Conservation (phyloP, 2,113 vertebrate genomes). For the Paradoxurus hermaphroditus region DNA sequence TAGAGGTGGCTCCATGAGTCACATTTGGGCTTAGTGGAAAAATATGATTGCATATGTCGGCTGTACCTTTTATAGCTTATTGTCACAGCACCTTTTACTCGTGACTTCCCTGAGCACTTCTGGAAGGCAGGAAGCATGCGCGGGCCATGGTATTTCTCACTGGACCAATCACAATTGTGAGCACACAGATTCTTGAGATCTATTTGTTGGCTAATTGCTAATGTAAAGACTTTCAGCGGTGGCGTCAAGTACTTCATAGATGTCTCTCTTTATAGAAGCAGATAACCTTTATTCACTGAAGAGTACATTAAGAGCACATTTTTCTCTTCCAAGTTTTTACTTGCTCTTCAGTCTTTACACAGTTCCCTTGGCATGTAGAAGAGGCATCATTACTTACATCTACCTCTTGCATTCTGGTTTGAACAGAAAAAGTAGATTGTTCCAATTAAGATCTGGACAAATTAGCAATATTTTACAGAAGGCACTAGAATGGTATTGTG, state of each 20-base stretch:
- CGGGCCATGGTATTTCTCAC: background rate
- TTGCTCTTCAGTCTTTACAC: background rate
- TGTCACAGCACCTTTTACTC: background rate
- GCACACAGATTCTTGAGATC: background rate
- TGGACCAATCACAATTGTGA: background rate
- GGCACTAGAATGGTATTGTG: background rate
- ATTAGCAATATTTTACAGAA: constrained; percentile 20
- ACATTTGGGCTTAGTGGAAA: background rate
- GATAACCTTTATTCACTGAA: background rate
- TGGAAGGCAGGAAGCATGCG: background rate
- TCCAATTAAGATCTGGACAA: constrained; percentile 10
- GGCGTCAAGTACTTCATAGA: background rate
- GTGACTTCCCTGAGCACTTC: background rate
- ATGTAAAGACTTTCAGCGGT: background rate
- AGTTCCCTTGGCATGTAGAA: background rate
- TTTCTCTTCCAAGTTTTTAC: background rate
- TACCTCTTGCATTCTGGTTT: background rate
- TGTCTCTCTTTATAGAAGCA: background rate
- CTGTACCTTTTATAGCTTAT: background rate
- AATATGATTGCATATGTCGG: background rate
- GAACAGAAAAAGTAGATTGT: background rate
- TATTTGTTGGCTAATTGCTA: background rate
- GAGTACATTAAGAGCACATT: too few species aligned
- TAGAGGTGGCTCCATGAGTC: background rate
- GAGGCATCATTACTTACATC: background rate